Conservation (phyloP, 2,888 invertebrate species). For the Brachypalpus laphriformis region DNA sequence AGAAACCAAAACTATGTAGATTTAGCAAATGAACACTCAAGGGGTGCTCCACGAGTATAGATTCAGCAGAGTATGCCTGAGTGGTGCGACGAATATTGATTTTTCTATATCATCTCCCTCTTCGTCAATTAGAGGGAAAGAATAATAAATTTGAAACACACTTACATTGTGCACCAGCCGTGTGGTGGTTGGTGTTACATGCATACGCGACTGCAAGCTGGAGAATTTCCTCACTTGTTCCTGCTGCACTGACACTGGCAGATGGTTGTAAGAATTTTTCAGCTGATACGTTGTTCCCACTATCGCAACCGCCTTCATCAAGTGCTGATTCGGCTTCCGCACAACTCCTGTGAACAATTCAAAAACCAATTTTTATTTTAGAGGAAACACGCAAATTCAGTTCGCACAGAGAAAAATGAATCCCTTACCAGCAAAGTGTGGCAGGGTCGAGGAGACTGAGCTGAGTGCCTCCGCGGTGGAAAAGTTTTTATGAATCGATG, state of each 20-base stretch:
- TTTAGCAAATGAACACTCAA: neutral
- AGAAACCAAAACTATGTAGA: neutral
- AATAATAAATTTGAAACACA: conserved; percentile 5
- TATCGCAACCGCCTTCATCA: conserved; percentile 58
- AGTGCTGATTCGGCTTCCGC: conserved; percentile 50
- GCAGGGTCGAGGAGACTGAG: conserved; percentile 34
- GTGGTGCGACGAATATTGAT: conserved; percentile 41
- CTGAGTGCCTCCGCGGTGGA: conserved; percentile 22
- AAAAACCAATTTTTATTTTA: neutral
- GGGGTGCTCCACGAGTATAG: neutral
- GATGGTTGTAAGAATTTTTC: conserved; percentile 42
- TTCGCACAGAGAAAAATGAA: neutral
- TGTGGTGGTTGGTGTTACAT: conserved; percentile 21
- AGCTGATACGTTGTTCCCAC: conserved; percentile 59
- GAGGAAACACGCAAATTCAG: neutral
- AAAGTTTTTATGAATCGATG: conserved; percentile 61
- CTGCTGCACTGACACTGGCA: conserved; percentile 24
- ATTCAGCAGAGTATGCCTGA: neutral
- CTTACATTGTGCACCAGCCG: conserved; percentile 64
- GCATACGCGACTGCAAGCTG: conserved; percentile 33
- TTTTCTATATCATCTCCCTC: conserved; percentile 5
- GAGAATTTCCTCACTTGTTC: conserved; percentile 48
- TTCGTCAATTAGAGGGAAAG: neutral
- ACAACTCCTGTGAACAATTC: conserved; percentile 18
- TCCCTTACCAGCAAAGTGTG: conserved; percentile 53